A percentile compares a stretch with the other conserved stretches of the same genome.
phyloP scores from a whole-genome alignment of 2,113 vertebrate genomes.

The Neolamprologus variostigma region DNA sequence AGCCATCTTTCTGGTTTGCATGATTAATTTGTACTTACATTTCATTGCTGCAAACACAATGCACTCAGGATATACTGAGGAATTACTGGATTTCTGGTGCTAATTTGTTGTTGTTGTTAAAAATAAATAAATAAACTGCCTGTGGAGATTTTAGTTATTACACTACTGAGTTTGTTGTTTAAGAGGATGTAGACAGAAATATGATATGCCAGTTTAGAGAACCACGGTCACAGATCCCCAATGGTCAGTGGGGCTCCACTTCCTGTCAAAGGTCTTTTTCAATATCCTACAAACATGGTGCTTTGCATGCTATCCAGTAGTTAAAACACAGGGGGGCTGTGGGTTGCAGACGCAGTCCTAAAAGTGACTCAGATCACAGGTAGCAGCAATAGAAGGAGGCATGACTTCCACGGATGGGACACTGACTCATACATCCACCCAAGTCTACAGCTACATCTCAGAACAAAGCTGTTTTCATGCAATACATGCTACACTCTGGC shows the following conservation, averaged over 20 bases:
- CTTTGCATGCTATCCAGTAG: constrained; percentile 40
- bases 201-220: constrained; percentile 51
- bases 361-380: constrained; percentile 55
- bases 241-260: constrained; percentile 50
- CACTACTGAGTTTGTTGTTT: constrained; percentile 8
- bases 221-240: constrained; percentile 31
- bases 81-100: background rate
- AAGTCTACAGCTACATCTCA: background rate
- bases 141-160: constrained; percentile 11
- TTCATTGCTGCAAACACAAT: constrained; percentile 33
- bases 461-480: constrained; percentile 24
- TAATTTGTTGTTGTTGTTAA: background rate
- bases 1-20: constrained; percentile 59
- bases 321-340: constrained; percentile 41
- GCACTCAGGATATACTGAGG: background rate
- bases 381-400: constrained; percentile 54
- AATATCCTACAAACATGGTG: constrained; percentile 70
- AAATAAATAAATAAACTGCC: background rate
- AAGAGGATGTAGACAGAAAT: constrained; percentile 51
- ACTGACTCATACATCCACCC: constrained; percentile 28
- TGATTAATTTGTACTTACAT: constrained; percentile 56
- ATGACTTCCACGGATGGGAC: constrained; percentile 11
- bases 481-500: background rate
- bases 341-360: background rate
- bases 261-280: constrained; percentile 70